A percentile compares a stretch with the other conserved stretches of the same genome.
These are phyloP conservation scores for Pemphigus obesinymphae DNA, from an alignment of 1,140 invertebrate genomes.

Conservation along the genomic window DNA sequence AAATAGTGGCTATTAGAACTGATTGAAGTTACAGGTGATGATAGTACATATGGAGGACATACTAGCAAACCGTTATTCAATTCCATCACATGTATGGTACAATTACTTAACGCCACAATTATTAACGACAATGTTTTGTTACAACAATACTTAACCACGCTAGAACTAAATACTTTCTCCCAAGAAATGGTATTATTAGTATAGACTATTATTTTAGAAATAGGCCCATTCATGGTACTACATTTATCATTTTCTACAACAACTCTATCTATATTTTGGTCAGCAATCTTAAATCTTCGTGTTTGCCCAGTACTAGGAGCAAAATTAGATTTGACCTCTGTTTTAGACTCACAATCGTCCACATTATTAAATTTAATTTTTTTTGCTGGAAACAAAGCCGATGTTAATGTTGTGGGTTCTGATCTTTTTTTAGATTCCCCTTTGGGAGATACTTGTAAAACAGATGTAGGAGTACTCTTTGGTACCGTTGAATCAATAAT, in stretches of 20 bases:
- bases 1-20: constrained; percentile 10
- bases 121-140: constrained; percentile 27
- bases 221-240: not conserved
- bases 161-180: constrained; percentile 31
- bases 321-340: constrained; percentile 4
- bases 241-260: constrained; percentile 33
- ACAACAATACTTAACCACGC: constrained; percentile 6
- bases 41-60: constrained; percentile 26
- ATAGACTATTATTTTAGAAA: constrained; percentile 26
- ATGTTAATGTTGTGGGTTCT: not conserved
- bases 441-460: constrained; percentile 19
- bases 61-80: constrained; percentile 3
- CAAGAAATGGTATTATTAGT: not conserved
- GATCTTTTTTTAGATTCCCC: constrained; percentile 13
- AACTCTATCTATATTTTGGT: not conserved
- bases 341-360: not conserved
- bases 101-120: constrained; percentile 25
- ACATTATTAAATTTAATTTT: constrained; percentile 33
- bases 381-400: not conserved
- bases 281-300: not conserved
- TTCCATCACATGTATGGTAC: not conserved
- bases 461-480: constrained; percentile 21
- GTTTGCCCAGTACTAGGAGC: not conserved
- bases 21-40: not conserved
- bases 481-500: constrained; percentile 25